Evolutionary conservation across 2,888 invertebrate species (phyloP).

Genomic region (Torymus texanus): DNA sequence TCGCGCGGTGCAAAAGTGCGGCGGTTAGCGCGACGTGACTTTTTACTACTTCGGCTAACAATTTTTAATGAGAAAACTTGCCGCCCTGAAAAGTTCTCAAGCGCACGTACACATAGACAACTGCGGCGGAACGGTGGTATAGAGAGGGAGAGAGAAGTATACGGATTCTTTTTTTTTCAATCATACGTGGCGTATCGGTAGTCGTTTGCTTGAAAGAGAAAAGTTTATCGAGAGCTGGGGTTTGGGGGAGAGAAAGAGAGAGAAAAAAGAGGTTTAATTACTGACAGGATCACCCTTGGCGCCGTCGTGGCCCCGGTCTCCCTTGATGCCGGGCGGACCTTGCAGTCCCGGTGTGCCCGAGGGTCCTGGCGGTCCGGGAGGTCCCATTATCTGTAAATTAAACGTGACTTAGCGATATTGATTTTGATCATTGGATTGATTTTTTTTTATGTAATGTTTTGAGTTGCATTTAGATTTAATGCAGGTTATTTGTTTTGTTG

Average conservation of each 20-base stretch:
- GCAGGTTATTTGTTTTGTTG: too few species aligned
- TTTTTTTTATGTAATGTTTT: neutral
- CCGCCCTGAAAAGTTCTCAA: conserved; percentile 1
- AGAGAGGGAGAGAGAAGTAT: neutral
- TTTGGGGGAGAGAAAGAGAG: neutral
- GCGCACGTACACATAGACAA: neutral
- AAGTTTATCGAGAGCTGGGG: neutral
- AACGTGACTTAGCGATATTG: too few species aligned
- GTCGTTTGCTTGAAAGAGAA: neutral
- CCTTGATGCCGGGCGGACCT: conserved; percentile 90
- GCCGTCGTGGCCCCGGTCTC: conserved; percentile 89
- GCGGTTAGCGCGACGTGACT: conserved; percentile 15
- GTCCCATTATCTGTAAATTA: conserved; percentile 77
- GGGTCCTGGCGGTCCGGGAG: conserved; percentile 87
- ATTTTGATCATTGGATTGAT: neutral
- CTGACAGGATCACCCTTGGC: conserved; percentile 88
- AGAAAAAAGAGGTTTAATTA: conserved; percentile 59
- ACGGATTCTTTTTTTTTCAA: conserved; percentile 25
- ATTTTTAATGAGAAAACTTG: conserved; percentile 52
- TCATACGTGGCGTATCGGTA: neutral
- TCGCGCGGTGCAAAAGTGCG: too few species aligned
- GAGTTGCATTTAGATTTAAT: too few species aligned
- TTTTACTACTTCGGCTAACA: conserved; percentile 27
- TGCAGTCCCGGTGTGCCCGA: conserved; percentile 84
- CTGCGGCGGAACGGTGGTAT: neutral